phyloP scores from a whole-genome alignment of 2,888 invertebrate species.

The Eupithecia centaureata region DNA sequence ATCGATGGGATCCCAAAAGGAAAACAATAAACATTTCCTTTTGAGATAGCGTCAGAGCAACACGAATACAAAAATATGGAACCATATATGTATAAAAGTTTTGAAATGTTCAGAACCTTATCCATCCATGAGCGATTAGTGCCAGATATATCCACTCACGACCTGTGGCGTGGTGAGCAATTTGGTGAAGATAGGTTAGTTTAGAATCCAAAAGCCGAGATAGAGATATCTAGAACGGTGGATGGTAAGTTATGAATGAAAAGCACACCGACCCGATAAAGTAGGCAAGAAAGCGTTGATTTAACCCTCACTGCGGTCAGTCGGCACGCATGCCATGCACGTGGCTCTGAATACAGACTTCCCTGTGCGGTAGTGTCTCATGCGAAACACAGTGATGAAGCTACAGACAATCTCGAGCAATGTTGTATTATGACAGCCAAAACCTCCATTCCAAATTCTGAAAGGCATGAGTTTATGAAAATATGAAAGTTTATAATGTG shows the following conservation, averaged over 20 bases:
- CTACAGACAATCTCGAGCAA: conserved; percentile 23
- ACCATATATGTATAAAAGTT: conserved; percentile 1
- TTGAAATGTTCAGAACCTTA: conserved; percentile 25
- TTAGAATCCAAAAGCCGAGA: conserved; percentile 4
- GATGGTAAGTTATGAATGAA: conserved; percentile 11
- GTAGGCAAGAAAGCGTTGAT: conserved; percentile 77
- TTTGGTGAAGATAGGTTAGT: conserved; percentile 2
- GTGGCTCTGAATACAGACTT: conserved; percentile 69
- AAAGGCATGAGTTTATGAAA: background rate
- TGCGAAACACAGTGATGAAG: conserved; percentile 70
- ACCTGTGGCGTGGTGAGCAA: conserved; percentile 8
- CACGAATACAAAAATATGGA: conserved; percentile 46
- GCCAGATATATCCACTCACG: conserved; percentile 6
- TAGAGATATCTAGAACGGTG: conserved; percentile 10
- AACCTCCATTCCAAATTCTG: background rate
- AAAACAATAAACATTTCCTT: conserved; percentile 25
- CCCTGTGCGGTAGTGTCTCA: conserved; percentile 52
- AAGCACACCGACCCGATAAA: conserved; percentile 82
- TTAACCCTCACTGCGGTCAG: conserved; percentile 72
- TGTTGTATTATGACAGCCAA: conserved; percentile 2
- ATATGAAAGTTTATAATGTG: background rate
- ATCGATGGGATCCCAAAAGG: conserved; percentile 35
- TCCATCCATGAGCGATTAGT: conserved; percentile 8
- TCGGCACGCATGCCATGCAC: conserved; percentile 61
- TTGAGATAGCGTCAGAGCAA: conserved; percentile 48